Conservation (phyloP, 2,113 vertebrate genomes). For the Sinocyclocheilus maitianheensis region DNA sequence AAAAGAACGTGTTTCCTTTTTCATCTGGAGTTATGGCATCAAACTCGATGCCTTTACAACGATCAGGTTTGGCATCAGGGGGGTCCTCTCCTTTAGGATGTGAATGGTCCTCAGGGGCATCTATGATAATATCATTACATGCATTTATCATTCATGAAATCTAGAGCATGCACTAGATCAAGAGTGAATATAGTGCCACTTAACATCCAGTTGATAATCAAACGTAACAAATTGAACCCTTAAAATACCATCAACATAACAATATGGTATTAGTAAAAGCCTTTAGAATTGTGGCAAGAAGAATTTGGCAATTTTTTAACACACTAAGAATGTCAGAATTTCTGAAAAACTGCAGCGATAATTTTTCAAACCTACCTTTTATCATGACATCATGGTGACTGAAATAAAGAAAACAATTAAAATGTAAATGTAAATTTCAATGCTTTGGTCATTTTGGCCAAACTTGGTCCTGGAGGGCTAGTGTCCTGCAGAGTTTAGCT, state of each 20-base stretch:
- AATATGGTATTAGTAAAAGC: neutral
- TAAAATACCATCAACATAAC: neutral
- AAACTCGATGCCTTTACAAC: slow-evolving; percentile 79
- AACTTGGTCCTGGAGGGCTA: too few relatives aligned
- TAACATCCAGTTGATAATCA: neutral
- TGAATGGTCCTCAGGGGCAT: neutral
- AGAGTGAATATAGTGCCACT: neutral
- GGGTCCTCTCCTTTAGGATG: neutral
- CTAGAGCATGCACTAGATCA: neutral
- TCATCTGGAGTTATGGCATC: slow-evolving; percentile 81
- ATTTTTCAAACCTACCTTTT: slow-evolving; percentile 53
- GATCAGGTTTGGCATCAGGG: slow-evolving; percentile 58
- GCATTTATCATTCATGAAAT: neutral
- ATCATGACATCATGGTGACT: slow-evolving; percentile 27
- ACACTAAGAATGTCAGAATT: neutral
- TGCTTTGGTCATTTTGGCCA: too few relatives aligned
- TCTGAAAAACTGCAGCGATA: neutral
- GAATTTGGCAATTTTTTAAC: neutral
- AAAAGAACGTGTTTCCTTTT: slow-evolving; percentile 75
- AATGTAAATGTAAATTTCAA: neutral
- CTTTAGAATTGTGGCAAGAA: neutral
- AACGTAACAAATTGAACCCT: neutral
- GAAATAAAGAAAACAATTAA: slow-evolving; percentile 12
- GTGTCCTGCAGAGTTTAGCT: too few relatives aligned
- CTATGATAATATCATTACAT: slow-evolving; percentile 1